Percentiles rank a stretch among this genome's conserved stretches.
These are phyloP conservation scores for Phenacoccus solenopsis DNA, from an alignment of 1,140 invertebrate genomes.

Conservation along the genomic window DNA sequence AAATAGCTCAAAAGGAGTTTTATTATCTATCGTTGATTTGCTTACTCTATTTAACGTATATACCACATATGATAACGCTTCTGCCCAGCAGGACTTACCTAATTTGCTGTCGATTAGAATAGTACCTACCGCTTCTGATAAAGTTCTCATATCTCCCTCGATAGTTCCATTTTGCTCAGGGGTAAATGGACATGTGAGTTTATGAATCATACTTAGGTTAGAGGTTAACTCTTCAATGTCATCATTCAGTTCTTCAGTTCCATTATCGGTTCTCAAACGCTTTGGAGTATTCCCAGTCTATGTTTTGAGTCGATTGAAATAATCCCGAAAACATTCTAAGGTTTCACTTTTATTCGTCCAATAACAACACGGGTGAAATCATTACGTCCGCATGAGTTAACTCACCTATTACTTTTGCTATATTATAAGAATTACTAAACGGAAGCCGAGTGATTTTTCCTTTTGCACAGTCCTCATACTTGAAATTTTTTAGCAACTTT, in stretches of 20 bases:
- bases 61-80: conserved; percentile 28
- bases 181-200: conserved; percentile 29
- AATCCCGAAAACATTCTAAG: neutral
- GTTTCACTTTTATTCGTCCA: neutral
- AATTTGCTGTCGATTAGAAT: conserved; percentile 26
- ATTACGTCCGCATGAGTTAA: neutral
- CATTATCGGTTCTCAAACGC: neutral
- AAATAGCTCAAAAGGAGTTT: conserved; percentile 29
- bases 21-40: conserved; percentile 18
- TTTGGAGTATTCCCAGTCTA: neutral
- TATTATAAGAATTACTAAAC: neutral
- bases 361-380: neutral
- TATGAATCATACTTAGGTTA: neutral
- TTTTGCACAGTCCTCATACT: neutral
- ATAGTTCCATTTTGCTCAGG: conserved; percentile 37
- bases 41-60: conserved; percentile 31
- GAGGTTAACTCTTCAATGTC: neutral
- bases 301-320: neutral
- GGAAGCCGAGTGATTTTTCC: neutral
- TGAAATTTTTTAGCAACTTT: neutral
- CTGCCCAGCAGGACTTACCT: neutral
- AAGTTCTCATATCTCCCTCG: conserved; percentile 33
- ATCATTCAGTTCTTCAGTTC: neutral
- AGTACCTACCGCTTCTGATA: conserved; percentile 28
- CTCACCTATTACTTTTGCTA: neutral